Evolutionary conservation across 2,888 invertebrate genomes (phyloP), one percentile per base, ranked within the genome.

Genomic region (Buathra laborator): DNA sequence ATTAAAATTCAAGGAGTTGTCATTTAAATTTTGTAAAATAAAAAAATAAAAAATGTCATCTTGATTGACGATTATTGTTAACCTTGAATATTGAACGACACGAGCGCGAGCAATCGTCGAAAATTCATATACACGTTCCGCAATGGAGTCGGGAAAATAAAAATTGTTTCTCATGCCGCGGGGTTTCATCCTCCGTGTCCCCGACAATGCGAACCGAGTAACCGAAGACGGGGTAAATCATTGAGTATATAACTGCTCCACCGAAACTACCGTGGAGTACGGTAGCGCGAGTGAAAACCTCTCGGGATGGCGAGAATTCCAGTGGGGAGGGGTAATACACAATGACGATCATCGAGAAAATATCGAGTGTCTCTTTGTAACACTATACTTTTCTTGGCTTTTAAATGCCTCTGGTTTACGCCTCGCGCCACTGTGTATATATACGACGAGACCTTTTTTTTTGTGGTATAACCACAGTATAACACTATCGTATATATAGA

Each of bases 271-370:
- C 85, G 86, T 84, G 70, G 86, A 75, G 81, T 79, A 88, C 89
- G 86, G 89, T 90, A 90, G 87, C 59, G 12, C 86, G 74, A 77
- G 68, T 51, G 70, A 79, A 72, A 44, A 78, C 46, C 56, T 56
- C 75, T 12, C 19, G 32, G 48, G 66, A 37, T 1, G 37, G 77
- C 59, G 68, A 82, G 74, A 70, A 84, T 80, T 68, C 70, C 79
- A 64, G 66, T 79, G 71, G 66, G 77, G 4, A 56, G 87, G 88
- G 56, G 4, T 19, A 43, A 44, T 19, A 24, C 86, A 93, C 93
- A 93, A 93, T 93, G 91, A 92, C 89, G 91, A 93, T 93, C 93
- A 92, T 93, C 90, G 92, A 90, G 90, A 93, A 93, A 93, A 93
- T 93, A 93, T 93, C 93, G 90, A 91, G 92, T 93, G 92, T 93